A percentile compares a stretch with the other conserved stretches of the same genome.
These are phyloP conservation scores for Oegoconia quadripuncta DNA, from an alignment of 2,888 invertebrate genomes.

Conservation along the genomic window DNA sequence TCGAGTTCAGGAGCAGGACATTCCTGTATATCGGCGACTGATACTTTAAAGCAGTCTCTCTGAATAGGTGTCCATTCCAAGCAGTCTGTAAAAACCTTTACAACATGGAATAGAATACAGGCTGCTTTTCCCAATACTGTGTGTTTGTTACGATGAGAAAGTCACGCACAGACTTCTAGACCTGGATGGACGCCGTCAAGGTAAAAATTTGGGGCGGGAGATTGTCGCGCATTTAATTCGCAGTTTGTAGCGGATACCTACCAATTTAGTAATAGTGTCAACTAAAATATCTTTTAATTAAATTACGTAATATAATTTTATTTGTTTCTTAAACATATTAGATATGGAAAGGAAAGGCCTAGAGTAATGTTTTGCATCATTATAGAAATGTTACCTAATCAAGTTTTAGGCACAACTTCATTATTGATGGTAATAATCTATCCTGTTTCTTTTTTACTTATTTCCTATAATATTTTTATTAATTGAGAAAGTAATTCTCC, in stretches of 20 bases:
- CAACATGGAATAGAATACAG: constrained; percentile 11
- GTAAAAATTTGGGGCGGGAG: constrained; percentile 48
- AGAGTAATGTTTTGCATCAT: constrained; percentile 10
- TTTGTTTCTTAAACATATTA: constrained; percentile 21
- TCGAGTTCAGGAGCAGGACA: constrained; percentile 74
- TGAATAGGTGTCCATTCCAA: constrained; percentile 37
- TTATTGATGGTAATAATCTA: not conserved
- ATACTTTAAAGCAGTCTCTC: constrained; percentile 68
- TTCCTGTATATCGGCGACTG: constrained; percentile 80
- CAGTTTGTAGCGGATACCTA: constrained; percentile 63
- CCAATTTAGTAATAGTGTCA: constrained; percentile 40
- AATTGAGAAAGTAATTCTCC: no score
- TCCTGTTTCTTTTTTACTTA: not conserved
- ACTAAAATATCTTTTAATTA: constrained; percentile 33
- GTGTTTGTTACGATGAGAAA: constrained; percentile 3
- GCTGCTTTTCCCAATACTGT: constrained; percentile 4
- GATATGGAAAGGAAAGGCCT: constrained; percentile 11
- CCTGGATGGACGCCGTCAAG: constrained; percentile 37
- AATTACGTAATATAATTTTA: constrained; percentile 26
- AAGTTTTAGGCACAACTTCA: no score
- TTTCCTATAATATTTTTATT: not conserved
- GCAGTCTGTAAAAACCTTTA: constrained; percentile 23
- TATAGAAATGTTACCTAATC: not conserved
- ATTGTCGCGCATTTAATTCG: constrained; percentile 69
- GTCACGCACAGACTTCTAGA: constrained; percentile 17